phyloP scores from a whole-genome alignment of 2,888 invertebrate species.

The Neocrepidodera transversa region DNA sequence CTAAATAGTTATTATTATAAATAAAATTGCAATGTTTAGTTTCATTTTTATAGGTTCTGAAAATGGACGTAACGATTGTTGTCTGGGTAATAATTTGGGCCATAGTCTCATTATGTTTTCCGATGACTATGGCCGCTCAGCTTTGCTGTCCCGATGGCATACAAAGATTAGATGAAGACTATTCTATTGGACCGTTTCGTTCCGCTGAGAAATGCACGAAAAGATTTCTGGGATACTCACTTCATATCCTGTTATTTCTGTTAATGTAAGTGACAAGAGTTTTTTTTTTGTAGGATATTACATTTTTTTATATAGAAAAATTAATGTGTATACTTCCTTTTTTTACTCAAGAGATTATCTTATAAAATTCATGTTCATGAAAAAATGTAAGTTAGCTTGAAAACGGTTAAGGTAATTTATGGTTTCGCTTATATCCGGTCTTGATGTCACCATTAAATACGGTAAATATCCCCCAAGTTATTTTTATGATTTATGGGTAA shows the following conservation, averaged over 20 bases:
- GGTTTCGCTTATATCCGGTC: too few species aligned
- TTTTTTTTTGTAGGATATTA: too few species aligned
- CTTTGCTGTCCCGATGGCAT: constrained; percentile 48
- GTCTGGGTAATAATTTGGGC: constrained; percentile 53
- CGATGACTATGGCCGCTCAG: constrained; percentile 42
- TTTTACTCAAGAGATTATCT: too few species aligned
- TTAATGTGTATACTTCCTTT: too few species aligned
- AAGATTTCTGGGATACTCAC: constrained; percentile 36
- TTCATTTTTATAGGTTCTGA: constrained; percentile 46
- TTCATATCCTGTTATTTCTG: constrained; percentile 46
- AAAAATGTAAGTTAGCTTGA: too few species aligned
- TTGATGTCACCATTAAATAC: too few species aligned
- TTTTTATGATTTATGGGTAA: too few species aligned
- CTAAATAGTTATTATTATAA: too few species aligned
- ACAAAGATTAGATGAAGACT: constrained; percentile 48
- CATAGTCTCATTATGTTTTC: constrained; percentile 48
- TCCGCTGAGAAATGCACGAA: constrained; percentile 39
- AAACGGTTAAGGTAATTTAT: too few species aligned
- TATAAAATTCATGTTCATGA: too few species aligned
- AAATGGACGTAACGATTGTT: constrained; percentile 49
- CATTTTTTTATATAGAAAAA: too few species aligned
- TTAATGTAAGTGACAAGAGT: constrained; percentile 50
- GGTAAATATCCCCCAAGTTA: too few species aligned
- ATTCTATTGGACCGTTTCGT: constrained; percentile 42
- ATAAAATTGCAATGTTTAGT: background rate